Base-by-base conservation (phyloP, 2,888 invertebrate genomes). In the Drosophila demipolita region DNA sequence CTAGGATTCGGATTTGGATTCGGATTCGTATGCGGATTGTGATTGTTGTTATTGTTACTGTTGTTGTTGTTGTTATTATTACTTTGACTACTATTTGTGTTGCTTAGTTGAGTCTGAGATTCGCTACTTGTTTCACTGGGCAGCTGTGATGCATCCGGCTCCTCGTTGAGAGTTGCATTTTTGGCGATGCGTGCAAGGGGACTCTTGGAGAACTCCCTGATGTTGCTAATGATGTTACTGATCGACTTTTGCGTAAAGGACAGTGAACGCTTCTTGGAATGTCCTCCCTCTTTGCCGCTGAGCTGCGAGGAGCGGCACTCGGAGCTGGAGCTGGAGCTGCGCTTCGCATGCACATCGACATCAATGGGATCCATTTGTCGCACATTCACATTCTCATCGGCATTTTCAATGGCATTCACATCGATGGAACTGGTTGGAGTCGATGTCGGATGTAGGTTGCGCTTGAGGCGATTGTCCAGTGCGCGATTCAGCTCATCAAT, bases 241-340 rank as follows among this genome's bases (percentile, higher is more conserved):
- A 93, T 90, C 23, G 93, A 93, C 65, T 92, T 93, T 64, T 93
- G 92, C 29, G 93, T 92, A 61, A 93, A 93, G 5, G 93, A 93
- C 11, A 91, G 80, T 0, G 93, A 93, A 29, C 93, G 90, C 59
- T 93, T 93, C 57, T 93, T 92, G 33, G 73, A 66, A 15, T 85
- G 79, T 17, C 66, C 63, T 20, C 75, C 52, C 1, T 85, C 82
- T 38, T 79, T 71, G 49, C 66, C 62, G 4, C 84, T 73, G 7
- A 87, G 76, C 50, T 78, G 84, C 1, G 89, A 78, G 11, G 91
- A 79, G 7, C 90, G 89, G 20, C 88, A 89, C 38, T 92, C 93
- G 0, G 92, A 92, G 20, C 92, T 92, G 7, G 92, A 91, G 26
- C 91, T 91, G 23, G 91, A 92, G 7, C 86, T 86, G 33, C 92